phyloP scores from a whole-genome alignment of 2,888 invertebrate species.

The Phaedon cochleariae region DNA sequence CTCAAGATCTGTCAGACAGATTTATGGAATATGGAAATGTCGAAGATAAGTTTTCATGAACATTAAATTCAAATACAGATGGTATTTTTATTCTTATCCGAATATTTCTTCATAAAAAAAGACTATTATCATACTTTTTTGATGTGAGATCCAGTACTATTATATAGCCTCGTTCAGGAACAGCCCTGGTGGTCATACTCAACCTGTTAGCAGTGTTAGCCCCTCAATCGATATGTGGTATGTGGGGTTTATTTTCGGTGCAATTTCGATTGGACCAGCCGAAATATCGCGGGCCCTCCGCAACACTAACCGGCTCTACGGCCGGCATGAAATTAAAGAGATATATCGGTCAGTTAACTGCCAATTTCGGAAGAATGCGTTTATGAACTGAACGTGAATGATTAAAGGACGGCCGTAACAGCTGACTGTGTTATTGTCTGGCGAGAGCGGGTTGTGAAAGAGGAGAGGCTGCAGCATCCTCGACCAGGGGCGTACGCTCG shows the following conservation, averaged over 20 bases:
- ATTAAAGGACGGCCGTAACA: conserved; percentile 1
- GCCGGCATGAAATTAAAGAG: conserved; percentile 1
- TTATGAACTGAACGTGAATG: not conserved
- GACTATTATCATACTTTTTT: no score
- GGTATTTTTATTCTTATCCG: no score
- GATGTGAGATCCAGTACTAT: no score
- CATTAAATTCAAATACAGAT: no score
- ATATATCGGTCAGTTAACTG: conserved; percentile 2
- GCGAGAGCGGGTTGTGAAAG: not conserved
- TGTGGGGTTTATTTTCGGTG: not conserved
- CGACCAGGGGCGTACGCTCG: not conserved
- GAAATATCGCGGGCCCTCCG: not conserved
- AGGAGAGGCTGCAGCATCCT: not conserved
- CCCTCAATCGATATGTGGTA: no score
- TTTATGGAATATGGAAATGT: no score
- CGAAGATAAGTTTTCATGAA: no score
- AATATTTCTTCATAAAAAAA: no score
- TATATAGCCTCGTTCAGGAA: no score
- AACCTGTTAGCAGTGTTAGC: no score
- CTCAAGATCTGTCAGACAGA: no score
- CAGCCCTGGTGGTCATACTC: no score
- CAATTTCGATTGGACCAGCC: not conserved
- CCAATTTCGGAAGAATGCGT: conserved; percentile 2
- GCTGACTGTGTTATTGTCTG: not conserved
- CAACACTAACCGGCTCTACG: not conserved